Base-by-base conservation (phyloP, 2,888 invertebrate genomes). In the Catocala fraxini region DNA sequence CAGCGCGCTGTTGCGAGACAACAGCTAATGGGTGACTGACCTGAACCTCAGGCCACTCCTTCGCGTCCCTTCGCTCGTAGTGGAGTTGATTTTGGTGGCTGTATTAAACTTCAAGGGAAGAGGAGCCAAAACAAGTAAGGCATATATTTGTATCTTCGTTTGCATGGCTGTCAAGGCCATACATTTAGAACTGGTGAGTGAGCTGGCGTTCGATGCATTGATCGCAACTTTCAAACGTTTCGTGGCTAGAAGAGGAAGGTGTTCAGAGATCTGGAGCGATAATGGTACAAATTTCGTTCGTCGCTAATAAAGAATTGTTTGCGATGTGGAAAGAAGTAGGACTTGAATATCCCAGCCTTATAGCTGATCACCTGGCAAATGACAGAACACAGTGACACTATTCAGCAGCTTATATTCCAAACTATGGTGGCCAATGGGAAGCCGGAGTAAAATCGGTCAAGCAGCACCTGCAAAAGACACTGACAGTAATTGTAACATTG, bases 21-120 rank as follows among this genome's bases (percentile, higher is more conserved):
- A 1, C 77, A 79, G 53, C 48, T 79, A 0, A 81, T 79, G 77
- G 80, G 78, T 12, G 71, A 80, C 42, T 62, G 76, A 52, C 81
- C 78, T 9, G 35, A 45, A 9, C 57, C 33, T 7, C 51, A 77
- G 45, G 71, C 71, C 1, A 79, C 68, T 9, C 75, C 70, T 49
- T 13, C 73, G 9, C 52, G 75, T 51, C 63, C 77, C 6, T 80
- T 77, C 63, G 1, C 69, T 6, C 35, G 73, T 10, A 70, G 71
- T 35, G 75, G 73, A 35, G 69, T 78, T 0, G 75, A 80, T 54
- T 81, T 77, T 64, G 73, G 75, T 12, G 79, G 79, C 2, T 80
- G 39, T 76, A 10, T 51, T 73, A 6, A 69, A 67, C 46, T 71
- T 62, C 0, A 80, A 63, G 33, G 70, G 72, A 6, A 63, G 79